These are phyloP conservation scores for Leistus spinibarbis DNA, from an alignment of 2,888 invertebrate genomes.

Conservation along the genomic window DNA sequence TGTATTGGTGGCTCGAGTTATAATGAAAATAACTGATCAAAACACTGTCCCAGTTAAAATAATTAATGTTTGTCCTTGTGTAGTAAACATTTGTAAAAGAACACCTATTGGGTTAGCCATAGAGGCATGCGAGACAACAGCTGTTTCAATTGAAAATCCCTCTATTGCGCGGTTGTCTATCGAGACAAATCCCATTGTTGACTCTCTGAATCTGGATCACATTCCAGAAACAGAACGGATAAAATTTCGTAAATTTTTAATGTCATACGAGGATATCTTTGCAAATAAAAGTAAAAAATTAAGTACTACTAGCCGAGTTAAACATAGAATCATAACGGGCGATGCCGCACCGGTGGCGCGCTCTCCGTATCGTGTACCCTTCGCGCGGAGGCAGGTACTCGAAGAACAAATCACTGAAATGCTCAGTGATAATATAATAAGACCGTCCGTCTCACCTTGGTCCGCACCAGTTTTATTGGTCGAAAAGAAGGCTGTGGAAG, in stretches of 20 bases:
- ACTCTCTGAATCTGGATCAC: not conserved
- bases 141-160: no score
- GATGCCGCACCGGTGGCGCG: conserved; percentile 6
- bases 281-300: not conserved
- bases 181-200: not conserved
- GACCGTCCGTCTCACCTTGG: conserved; percentile 48
- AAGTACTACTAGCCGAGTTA: not conserved
- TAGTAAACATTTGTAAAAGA: not conserved
- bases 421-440: conserved; percentile 43
- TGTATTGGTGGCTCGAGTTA: not conserved
- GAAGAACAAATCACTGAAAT: conserved; percentile 41
- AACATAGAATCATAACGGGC: not conserved
- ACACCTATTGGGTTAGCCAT: not conserved
- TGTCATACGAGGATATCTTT: conserved; percentile 10
- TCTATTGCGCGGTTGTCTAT: no score
- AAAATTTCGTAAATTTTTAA: not conserved
- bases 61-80: not conserved
- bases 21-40: not conserved
- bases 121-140: not conserved
- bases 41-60: not conserved
- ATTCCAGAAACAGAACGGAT: not conserved
- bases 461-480: conserved; percentile 50
- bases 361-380: conserved; percentile 39
- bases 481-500: conserved; percentile 33
- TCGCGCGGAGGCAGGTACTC: conserved; percentile 19